Base-by-base conservation (phyloP, 2,888 invertebrate species). In the Abrostola tripartita region DNA sequence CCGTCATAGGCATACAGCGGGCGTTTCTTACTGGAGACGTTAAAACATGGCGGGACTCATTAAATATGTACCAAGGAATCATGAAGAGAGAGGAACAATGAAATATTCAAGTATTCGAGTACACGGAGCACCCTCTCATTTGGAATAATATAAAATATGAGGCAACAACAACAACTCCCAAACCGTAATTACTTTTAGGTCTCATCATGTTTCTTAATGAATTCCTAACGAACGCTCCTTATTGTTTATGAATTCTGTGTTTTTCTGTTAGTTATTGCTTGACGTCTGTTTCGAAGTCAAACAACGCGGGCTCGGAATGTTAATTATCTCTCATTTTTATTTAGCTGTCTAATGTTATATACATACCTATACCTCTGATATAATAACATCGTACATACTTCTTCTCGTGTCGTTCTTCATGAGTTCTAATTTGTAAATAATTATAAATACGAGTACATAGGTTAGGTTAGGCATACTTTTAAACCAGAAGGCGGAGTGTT, bases 21-120 rank as follows among this genome's bases (percentile, higher is more conserved):
- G 24, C 44, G 24, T 58, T 65, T 60, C 55, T 63, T 70, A 65
- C 56, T 74, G 58, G 24, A 61, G 61, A 57, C 57, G 61, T 72
- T 77, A 66, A 78, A 82, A 79, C 76, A 83, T 79, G 73, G 79
- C 80, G 52, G 71, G 73, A 55, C 58, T 81, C 79, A 73, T 87
- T 84, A 85, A 85, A 85, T 85, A 88, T 88, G 84, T 84, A 88
- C 84, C 77, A 84, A 73, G 81, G 78, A 79, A 85, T 84, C 85
- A 87, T 84, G 83, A 80, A 79, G 79, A 76, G 78, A 80, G 80
- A 63, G 73, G 70, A 81, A 70, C 78, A 79, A 81, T 87, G 65
- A 85, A 88, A 87, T 85, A 88, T 87, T 87, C 82, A 87, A 76
- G 62, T 60, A 63, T 71, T 63, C 47, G 24, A 56, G 52, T 65